These are phyloP conservation scores for Actenoides hombroni DNA, from an alignment of 2,113 vertebrate genomes.

Conservation along the genomic window DNA sequence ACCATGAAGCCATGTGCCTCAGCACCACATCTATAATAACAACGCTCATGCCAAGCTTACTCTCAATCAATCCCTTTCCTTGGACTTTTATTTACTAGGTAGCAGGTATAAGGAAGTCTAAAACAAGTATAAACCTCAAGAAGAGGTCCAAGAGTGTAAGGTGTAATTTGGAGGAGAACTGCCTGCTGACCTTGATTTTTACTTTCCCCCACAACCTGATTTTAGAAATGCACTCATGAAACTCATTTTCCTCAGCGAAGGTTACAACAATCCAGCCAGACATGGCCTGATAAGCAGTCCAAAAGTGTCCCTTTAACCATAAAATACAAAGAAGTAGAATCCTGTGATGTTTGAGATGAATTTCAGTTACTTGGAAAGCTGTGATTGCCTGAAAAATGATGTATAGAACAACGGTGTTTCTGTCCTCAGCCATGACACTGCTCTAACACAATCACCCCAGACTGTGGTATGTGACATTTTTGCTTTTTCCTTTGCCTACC, in stretches of 20 bases:
- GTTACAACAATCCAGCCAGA: not conserved
- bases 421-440: not conserved
- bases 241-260: not conserved
- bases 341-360: not conserved
- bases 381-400: not conserved
- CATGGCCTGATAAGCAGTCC: not conserved
- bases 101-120: not conserved
- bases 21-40: fast-evolving
- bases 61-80: not conserved
- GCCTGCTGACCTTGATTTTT: not conserved
- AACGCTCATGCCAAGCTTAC: not conserved
- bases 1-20: not conserved
- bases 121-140: not conserved
- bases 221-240: not conserved
- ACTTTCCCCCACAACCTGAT: not conserved
- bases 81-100: not conserved
- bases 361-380: not conserved
- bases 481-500: not conserved
- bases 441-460: not conserved
- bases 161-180: not conserved
- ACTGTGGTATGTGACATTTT: not conserved
- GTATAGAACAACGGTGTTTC: not conserved
- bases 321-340: not conserved
- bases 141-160: not conserved
- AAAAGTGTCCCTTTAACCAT: not conserved